A percentile compares a stretch with the other conserved stretches of the same genome.
These are phyloP conservation scores for Elanoides forficatus DNA, from an alignment of 2,113 vertebrate species.

Conservation along the genomic window DNA sequence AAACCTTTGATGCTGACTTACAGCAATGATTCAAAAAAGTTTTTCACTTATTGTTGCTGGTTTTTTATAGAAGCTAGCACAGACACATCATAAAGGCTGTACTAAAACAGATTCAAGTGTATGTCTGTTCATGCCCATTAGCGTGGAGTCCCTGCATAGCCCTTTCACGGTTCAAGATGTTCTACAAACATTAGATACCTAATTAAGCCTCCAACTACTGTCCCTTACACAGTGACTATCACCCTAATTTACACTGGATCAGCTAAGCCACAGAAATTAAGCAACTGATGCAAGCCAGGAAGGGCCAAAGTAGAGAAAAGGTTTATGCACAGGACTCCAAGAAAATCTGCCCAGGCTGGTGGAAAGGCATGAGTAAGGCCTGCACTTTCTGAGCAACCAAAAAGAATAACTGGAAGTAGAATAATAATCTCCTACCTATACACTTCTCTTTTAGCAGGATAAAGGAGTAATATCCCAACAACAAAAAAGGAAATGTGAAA, in stretches of 20 bases:
- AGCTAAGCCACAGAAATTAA: neutral
- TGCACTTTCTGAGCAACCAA: neutral
- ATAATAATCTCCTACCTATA: neutral
- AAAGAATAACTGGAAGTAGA: neutral
- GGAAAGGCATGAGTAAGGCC: neutral
- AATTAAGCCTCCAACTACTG: neutral
- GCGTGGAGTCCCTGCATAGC: accelerated
- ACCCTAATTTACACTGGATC: neutral
- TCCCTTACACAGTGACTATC: neutral
- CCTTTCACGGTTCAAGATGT: neutral
- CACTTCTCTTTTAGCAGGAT: neutral
- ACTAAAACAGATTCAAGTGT: neutral
- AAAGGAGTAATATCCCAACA: neutral
- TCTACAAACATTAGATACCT: neutral
- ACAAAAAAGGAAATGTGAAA: accelerated
- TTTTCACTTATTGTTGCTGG: neutral
- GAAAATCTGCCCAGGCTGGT: neutral
- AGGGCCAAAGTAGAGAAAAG: neutral
- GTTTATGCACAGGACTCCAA: too few relatives aligned
- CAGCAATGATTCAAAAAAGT: neutral
- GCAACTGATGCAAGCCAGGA: neutral
- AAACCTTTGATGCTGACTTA: neutral
- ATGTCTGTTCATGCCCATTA: neutral
- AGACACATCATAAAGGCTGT: neutral
- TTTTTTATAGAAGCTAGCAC: neutral